Evolutionary conservation across 2,888 invertebrate species (phyloP), one percentile per base, ranked within the genome.

Genomic region (Autographa gamma): DNA sequence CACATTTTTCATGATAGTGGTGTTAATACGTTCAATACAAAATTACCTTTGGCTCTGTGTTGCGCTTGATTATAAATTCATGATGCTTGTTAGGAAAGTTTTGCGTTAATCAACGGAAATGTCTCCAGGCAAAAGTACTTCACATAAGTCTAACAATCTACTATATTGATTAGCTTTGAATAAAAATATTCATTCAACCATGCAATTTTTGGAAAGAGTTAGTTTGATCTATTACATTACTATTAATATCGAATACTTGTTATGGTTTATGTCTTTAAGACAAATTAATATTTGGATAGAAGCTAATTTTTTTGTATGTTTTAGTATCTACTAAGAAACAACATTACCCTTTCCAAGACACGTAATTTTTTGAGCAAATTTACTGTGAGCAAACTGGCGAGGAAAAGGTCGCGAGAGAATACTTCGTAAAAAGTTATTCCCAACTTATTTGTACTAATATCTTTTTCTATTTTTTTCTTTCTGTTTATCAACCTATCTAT

Each of bases 1-100:
- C 43, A 70, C 58, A 72, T 34, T 69, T 41, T 48, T 41, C 48
- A 60, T 31, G 69, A 67, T 74, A 69, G 58, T 67, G 58, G 60
- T 69, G 66, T 69, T 63, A 66, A 67, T 64, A 67, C n/a, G n/a
- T 56, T 69, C 25, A 70, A 81, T 76, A 67, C 66, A 69, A 84
- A 89, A 88, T 60, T 69, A 63, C 71, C 85, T 89, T 86, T 80
- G 85, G 81, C 85, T 84, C 86, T 85, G 84, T 85, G 77, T 82
- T 87, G 82, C 83, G 73, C 82, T 83, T 81, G 80, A 78, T 81
- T 85, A 85, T 85, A 70, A 66, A 85, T 85, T 83, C 74, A 81
- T 79, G 81, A 70, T 72, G 73, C 60, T 81, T 72, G 69, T 70
- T 73, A 66, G 8, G 65, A 68, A 83, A 81, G 75, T 82, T 84